Evolutionary conservation across 2,113 vertebrate species (phyloP).

Genomic region (Alouatta palliata): DNA sequence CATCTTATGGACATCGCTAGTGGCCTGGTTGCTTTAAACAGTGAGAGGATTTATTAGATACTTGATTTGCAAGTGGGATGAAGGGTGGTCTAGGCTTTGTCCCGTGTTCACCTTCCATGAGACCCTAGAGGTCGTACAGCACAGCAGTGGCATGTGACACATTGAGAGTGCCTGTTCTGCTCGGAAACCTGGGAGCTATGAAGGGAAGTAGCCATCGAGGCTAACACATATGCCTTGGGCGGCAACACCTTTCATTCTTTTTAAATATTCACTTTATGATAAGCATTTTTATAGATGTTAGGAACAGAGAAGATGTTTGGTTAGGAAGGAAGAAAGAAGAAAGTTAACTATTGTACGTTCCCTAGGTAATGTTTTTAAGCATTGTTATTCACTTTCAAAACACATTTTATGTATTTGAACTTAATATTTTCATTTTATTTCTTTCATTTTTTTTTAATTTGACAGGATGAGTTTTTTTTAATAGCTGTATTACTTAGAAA

Average conservation of each 20-base stretch:
- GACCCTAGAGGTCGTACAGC: background rate
- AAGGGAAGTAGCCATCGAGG: rapidly evolving
- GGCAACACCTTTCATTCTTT: background rate
- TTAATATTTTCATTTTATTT: background rate
- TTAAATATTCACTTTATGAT: background rate
- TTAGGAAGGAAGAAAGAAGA: background rate
- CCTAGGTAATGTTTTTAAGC: background rate
- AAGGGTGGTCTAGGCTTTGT: background rate
- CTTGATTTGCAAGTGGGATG: background rate
- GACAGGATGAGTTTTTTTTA: background rate
- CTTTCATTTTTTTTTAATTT: background rate
- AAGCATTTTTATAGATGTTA: background rate
- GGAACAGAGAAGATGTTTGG: background rate
- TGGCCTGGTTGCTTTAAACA: conserved; percentile 37
- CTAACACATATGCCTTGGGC: background rate
- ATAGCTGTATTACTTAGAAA: background rate
- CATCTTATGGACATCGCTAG: conserved; percentile 62
- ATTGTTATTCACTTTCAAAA: background rate
- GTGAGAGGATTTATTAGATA: conserved; percentile 44
- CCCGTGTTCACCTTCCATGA: background rate
- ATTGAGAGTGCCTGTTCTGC: background rate
- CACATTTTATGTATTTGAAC: background rate
- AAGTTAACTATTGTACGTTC: background rate
- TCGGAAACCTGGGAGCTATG: background rate
- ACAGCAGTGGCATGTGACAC: background rate